A percentile compares a stretch with the other conserved stretches of the same genome.
These are phyloP conservation scores for Ptychobarbus kaznakovi DNA, from an alignment of 2,797 vertebrate genomes.

Conservation along the genomic window DNA sequence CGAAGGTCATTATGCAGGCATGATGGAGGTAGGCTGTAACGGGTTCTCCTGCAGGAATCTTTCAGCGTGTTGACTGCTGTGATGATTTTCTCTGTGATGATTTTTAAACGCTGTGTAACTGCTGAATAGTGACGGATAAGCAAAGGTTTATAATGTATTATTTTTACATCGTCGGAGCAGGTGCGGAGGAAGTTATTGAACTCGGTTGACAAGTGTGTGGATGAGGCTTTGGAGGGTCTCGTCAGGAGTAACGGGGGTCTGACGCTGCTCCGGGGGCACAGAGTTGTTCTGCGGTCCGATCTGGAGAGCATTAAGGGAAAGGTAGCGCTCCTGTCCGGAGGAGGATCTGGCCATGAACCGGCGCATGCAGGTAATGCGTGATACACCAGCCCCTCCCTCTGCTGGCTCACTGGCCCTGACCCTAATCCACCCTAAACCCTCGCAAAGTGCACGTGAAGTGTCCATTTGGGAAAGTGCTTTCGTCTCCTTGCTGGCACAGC, in stretches of 20 bases:
- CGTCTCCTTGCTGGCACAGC: background rate
- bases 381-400: too few species aligned
- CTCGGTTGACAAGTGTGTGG: constrained; percentile 81
- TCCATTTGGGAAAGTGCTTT: too few species aligned
- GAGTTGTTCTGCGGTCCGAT: constrained; percentile 85
- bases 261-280: constrained; percentile 83
- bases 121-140: background rate
- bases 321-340: constrained; percentile 90
- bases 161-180: constrained; percentile 59
- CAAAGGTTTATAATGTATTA: background rate
- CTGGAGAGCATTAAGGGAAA: constrained; percentile 78
- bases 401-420: background rate
- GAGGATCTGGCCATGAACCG: constrained; percentile 93
- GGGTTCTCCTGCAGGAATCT: background rate
- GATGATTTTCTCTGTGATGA: background rate
- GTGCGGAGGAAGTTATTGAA: constrained; percentile 86
- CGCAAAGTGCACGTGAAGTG: background rate
- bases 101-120: background rate
- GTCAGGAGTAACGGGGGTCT: constrained; percentile 77
- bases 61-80: background rate
- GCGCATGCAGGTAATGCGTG: constrained; percentile 85
- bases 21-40: constrained; percentile 30
- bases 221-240: constrained; percentile 84
- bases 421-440: background rate
- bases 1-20: too few species aligned